Conservation (phyloP, 2,888 invertebrate genomes). For the Agonum fuliginosum region DNA sequence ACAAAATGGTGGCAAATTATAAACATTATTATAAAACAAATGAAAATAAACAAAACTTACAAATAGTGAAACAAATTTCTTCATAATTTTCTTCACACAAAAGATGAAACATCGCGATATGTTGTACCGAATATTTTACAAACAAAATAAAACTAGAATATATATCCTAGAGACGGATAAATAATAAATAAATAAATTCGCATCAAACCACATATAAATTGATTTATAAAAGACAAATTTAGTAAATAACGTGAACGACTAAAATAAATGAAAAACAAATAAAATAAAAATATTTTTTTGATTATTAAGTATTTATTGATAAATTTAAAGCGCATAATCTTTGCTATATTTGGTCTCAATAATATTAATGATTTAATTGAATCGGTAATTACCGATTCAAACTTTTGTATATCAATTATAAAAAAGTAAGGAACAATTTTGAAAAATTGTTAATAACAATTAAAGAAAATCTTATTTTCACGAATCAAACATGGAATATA, state of each 20-base stretch:
- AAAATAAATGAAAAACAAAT: no score
- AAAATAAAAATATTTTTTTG: no score
- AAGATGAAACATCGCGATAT: neutral
- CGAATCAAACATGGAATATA: neutral
- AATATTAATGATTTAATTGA: no score
- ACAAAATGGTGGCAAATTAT: neutral
- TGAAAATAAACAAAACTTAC: neutral
- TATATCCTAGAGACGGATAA: neutral
- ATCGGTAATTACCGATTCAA: neutral
- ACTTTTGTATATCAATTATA: neutral
- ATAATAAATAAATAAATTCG: neutral
- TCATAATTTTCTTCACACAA: neutral
- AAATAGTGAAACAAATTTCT: neutral
- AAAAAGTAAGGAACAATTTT: neutral
- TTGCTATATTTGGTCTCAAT: no score
- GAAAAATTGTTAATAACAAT: neutral
- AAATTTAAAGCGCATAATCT: no score
- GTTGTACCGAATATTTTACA: neutral
- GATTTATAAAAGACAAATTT: no score
- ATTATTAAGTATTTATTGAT: no score
- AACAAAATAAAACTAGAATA: neutral
- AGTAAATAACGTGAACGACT: no score
- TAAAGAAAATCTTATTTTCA: neutral
- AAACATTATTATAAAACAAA: conserved; percentile 8
- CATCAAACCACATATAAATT: neutral